Conservation (phyloP, 30 jellyfish, hydroid and myxozoan genomes). For the Cassiopea andromeda region DNA sequence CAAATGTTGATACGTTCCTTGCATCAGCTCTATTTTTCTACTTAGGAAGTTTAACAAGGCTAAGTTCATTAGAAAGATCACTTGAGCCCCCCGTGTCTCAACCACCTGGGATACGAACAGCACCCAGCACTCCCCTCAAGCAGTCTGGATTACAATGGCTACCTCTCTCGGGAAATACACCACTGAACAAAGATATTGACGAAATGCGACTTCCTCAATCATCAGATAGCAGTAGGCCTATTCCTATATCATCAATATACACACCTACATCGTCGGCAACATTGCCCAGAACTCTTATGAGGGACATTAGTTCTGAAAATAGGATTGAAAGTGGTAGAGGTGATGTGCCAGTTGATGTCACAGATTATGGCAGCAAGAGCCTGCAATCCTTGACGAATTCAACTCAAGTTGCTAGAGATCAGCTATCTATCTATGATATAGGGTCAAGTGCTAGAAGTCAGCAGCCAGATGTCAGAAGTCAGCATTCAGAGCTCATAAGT, state of each 20-base stretch:
- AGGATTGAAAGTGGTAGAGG: background rate
- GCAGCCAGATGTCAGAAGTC: constrained; percentile 34
- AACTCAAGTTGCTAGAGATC: background rate
- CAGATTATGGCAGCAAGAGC: background rate
- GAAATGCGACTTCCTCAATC: background rate
- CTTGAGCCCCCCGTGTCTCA: constrained; percentile 19
- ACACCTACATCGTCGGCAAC: constrained; percentile 32
- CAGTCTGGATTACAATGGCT: constrained; percentile 73
- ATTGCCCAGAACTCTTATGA: constrained; percentile 7
- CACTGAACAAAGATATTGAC: background rate
- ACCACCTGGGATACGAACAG: constrained; percentile 35
- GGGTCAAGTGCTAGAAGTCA: background rate
- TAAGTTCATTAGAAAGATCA: constrained; percentile 18
- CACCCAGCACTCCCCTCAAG: constrained; percentile 43
- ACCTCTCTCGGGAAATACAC: constrained; percentile 30
- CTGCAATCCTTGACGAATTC: background rate
- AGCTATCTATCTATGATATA: background rate
- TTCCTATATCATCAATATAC: constrained; percentile 6
- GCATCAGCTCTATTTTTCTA: background rate
- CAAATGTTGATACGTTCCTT: background rate
- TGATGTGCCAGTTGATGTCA: background rate
- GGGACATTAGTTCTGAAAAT: background rate
- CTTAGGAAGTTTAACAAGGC: constrained; percentile 10
- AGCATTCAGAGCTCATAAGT: background rate
- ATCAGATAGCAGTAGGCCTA: background rate